Percentiles rank a stretch among this genome's conserved stretches.
Conservation (phyloP, 2,113 vertebrate species). For the Alouatta palliata region DNA sequence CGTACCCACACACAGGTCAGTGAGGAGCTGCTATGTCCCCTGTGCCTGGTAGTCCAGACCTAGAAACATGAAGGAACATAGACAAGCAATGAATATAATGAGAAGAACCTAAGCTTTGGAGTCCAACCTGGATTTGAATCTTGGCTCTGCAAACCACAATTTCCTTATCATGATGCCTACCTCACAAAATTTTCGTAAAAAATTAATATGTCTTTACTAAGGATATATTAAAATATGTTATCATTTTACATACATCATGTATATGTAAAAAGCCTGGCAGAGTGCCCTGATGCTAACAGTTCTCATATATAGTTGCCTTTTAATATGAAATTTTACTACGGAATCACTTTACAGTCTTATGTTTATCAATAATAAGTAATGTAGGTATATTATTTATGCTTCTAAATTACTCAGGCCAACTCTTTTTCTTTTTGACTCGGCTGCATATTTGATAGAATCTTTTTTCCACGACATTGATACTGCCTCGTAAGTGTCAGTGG, state of each 20-base stretch:
- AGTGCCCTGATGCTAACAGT: neutral
- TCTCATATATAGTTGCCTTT: neutral
- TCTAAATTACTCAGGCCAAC: neutral
- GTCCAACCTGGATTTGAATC: neutral
- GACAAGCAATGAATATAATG: accelerated
- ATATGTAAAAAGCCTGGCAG: neutral
- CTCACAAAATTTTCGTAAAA: neutral
- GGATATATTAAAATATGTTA: too few species aligned
- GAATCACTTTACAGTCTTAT: neutral
- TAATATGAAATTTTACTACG: neutral
- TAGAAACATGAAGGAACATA: neutral
- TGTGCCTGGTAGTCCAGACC: neutral
- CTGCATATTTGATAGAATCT: neutral
- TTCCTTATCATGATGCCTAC: neutral
- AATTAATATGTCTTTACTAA: neutral
- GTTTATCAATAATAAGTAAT: neutral
- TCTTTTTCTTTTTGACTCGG: neutral
- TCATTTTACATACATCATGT: neutral
- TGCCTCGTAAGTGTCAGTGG: neutral
- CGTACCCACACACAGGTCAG: neutral
- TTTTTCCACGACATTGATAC: neutral
- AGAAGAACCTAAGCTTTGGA: neutral
- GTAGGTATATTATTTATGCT: neutral
- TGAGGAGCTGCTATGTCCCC: neutral
- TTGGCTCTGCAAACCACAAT: neutral